These are phyloP conservation scores for Sebastes fasciatus DNA, from an alignment of 2,113 vertebrate species.

Conservation along the genomic window DNA sequence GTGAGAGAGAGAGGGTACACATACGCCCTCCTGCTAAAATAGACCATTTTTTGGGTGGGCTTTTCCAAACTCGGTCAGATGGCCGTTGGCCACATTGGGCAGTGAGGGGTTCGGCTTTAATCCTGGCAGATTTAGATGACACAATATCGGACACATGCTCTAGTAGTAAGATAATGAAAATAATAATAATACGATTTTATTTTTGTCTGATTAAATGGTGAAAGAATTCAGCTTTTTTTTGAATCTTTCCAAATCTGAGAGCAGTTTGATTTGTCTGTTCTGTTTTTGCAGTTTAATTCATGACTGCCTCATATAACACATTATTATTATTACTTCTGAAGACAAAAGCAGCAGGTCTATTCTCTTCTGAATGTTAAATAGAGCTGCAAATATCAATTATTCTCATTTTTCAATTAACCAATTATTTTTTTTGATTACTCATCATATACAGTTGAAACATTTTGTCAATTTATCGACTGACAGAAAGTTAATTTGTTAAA, in stretches of 20 bases:
- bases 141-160: not conserved
- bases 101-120: conserved; percentile 23
- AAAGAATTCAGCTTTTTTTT: not conserved
- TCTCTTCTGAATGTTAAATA: not conserved
- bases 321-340: not conserved
- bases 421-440: no score
- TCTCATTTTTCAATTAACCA: not conserved
- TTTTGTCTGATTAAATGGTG: not conserved
- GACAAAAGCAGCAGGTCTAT: not conserved
- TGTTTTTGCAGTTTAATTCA: not conserved
- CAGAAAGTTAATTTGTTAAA: not conserved
- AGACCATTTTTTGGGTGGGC: conserved; percentile 10
- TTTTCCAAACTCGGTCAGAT: conserved; percentile 12
- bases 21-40: conserved; percentile 13
- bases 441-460: not conserved
- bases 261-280: not conserved
- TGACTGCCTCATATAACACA: not conserved
- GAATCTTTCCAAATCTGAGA: not conserved
- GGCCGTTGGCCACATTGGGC: conserved; percentile 21
- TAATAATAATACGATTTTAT: not conserved
- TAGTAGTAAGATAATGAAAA: not conserved
- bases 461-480: not conserved
- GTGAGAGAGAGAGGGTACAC: not conserved
- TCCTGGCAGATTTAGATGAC: conserved; percentile 14
- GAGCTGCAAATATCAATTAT: not conserved